Evolutionary conservation across 2,113 vertebrate genomes (phyloP).

Genomic region (Pterocles burchelli): DNA sequence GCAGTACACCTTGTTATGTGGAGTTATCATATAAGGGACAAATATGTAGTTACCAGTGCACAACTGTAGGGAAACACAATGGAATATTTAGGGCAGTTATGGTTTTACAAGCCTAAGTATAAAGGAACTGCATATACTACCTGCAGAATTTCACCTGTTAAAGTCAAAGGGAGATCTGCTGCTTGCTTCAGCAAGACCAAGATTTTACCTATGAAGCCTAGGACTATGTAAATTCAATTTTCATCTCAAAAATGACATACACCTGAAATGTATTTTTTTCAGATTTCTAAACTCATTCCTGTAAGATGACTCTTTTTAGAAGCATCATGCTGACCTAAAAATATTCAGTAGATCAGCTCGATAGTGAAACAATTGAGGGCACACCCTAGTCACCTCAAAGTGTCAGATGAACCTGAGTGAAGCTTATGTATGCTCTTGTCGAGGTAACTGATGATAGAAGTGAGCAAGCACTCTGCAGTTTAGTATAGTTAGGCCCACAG

Average conservation of each 20-base stretch:
- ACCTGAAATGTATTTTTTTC: neutral
- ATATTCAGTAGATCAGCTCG: neutral
- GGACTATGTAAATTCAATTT: neutral
- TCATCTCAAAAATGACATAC: neutral
- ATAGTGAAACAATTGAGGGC: neutral
- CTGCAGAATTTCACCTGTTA: neutral
- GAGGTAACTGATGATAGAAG: neutral
- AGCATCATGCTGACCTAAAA: neutral
- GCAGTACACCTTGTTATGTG: constrained; percentile 97
- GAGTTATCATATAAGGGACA: constrained; percentile 96
- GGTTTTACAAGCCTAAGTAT: neutral
- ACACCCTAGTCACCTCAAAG: neutral
- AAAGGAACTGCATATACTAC: neutral
- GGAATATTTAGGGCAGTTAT: neutral
- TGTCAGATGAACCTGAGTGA: neutral
- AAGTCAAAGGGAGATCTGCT: neutral
- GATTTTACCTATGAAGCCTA: neutral
- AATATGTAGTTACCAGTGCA: constrained; percentile 96
- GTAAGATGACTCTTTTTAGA: neutral
- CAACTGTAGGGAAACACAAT: constrained; percentile 76
- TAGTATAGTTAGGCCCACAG: neutral
- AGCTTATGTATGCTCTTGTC: neutral
- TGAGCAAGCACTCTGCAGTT: neutral
- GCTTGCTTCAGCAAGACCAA: neutral
- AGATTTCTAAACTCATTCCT: neutral